Base-by-base conservation (phyloP, 1,140 invertebrate genomes). In the Carposina sasakii region DNA sequence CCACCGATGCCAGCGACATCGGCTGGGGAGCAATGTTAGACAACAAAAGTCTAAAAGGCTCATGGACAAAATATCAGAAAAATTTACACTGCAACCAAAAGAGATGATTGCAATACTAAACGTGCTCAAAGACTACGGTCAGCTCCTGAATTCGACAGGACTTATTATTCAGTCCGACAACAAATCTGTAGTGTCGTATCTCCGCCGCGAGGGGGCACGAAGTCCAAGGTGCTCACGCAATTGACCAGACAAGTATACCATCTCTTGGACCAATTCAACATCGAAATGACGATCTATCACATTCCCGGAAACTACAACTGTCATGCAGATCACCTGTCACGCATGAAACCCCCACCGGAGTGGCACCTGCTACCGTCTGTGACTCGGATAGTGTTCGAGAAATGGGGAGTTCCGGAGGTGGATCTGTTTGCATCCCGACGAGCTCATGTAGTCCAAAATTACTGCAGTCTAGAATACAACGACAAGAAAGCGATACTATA, bases 161-260 rank as follows among this genome's bases (percentile, higher is more conserved):
- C 19, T 67, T 3, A 37, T 67, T 28, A 12, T 67, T 8, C 62
- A 63, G 23, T 53, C 61, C 23, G 59, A 67, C 55, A 67, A 56
- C 62, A 52, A 40, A 39, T 65, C 58, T 0, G 51, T 58, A 9
- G 47, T 62, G 13, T 49, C 54, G 8, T 64, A 61, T 40, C 39
- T 64, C 9, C 34, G 31, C 9, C 56, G 62, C 3, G 45, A 65
- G 24, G 60, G 59, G 36, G 36, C 19, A 39, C 36, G n/a, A 39
- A 21, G 15, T 39, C 36, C 2, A 20, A 21, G 36, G 22, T 12
- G 22, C 13, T 39, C 4, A 12, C 22, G 9, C 5, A 21, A 9
- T 9, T 12, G 17, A 21, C 19, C 3, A 20, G 36, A 21, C 36
- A 21, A 15, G 5, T 39, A 4, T 12, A 21, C 36, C 9, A 19